phyloP scores from a whole-genome alignment of 2,888 invertebrate genomes.

The Drosophila atripex region DNA sequence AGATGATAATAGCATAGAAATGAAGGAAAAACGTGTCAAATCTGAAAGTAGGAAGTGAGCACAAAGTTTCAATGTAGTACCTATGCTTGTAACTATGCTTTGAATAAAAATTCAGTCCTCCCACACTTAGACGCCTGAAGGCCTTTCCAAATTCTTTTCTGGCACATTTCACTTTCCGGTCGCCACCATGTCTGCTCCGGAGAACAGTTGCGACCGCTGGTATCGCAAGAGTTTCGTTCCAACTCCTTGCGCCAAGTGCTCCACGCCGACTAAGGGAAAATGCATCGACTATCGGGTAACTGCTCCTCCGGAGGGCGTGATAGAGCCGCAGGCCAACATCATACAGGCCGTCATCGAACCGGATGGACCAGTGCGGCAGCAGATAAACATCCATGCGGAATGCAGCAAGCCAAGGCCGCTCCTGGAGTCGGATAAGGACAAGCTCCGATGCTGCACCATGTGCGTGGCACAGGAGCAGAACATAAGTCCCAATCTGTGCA shows the following conservation, averaged over 20 bases:
- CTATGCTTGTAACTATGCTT: too few relatives aligned
- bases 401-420: constrained; percentile 25
- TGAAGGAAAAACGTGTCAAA: constrained; percentile 4
- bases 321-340: constrained; percentile 5
- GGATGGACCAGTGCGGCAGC: constrained; percentile 30
- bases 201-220: constrained; percentile 55
- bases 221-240: not conserved
- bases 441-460: constrained; percentile 36
- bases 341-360: constrained; percentile 27
- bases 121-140: not conserved
- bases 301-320: not conserved
- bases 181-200: constrained; percentile 41
- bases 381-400: constrained; percentile 36
- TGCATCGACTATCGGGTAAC: constrained; percentile 46
- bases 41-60: not conserved
- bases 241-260: constrained; percentile 36
- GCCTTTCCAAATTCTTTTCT: constrained; percentile 1
- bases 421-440: not conserved
- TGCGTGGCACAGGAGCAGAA: constrained; percentile 39
- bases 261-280: constrained; percentile 32
- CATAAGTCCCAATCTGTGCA: constrained; percentile 48
- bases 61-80: not conserved
- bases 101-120: not conserved
- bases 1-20: constrained; percentile 11
- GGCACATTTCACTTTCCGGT: not conserved